phyloP scores from a whole-genome alignment of 53 echinoderm and acorn worm genomes.

The Holothuria scabra region DNA sequence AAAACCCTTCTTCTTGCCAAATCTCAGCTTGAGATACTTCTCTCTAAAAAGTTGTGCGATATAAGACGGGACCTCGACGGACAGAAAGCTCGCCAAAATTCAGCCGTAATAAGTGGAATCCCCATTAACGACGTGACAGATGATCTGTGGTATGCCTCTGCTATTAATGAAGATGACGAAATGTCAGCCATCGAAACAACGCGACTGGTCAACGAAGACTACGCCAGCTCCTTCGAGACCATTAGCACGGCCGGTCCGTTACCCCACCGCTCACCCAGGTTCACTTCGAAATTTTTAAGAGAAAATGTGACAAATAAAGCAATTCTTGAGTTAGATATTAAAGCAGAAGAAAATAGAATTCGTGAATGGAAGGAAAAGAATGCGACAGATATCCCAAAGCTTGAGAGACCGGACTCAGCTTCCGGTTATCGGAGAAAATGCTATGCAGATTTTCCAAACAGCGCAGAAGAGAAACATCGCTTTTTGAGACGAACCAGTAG shows the following conservation, averaged over 20 bases:
- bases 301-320: conserved; percentile 61
- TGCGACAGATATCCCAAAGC: background rate
- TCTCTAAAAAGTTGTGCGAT: conserved; percentile 54
- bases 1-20: conserved; percentile 62
- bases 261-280: conserved; percentile 54
- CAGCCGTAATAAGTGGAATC: conserved; percentile 60
- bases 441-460: background rate
- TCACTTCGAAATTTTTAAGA: conserved; percentile 60
- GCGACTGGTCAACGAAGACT: conserved; percentile 61
- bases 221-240: conserved; percentile 56
- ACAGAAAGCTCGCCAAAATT: conserved; percentile 72
- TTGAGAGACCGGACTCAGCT: conserved; percentile 30
- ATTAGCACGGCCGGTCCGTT: conserved; percentile 42
- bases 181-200: conserved; percentile 56
- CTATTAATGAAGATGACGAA: conserved; percentile 57
- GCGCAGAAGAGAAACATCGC: background rate
- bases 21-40: conserved; percentile 55
- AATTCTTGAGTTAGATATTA: conserved; percentile 54
- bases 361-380: conserved; percentile 2
- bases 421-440: background rate
- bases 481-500: conserved; percentile 22
- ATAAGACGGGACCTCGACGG: conserved; percentile 72
- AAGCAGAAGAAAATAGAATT: conserved; percentile 35
- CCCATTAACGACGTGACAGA: conserved; percentile 32
- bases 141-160: conserved; percentile 55